Conservation (phyloP, 2,113 vertebrate species). For the Pyrgilauda ruficollis region DNA sequence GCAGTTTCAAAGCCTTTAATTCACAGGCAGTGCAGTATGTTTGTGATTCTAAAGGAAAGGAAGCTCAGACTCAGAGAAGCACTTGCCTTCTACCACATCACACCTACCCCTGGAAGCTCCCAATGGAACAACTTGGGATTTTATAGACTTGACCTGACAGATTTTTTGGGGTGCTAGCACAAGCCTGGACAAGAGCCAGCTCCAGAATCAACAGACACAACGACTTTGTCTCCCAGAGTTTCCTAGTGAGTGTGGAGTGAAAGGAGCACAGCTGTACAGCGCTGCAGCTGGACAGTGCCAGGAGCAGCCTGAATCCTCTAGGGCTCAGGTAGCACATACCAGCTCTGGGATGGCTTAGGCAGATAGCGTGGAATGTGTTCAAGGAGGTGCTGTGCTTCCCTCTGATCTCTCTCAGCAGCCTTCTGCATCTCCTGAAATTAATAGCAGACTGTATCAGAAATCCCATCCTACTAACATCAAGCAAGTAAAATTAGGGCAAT, state of each 20-base stretch:
- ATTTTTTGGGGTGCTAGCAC: background rate
- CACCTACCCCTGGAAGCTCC: background rate
- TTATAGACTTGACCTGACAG: background rate
- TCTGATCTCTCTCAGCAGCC: constrained; percentile 23
- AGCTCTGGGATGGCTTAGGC: background rate
- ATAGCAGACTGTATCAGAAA: background rate
- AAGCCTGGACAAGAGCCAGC: background rate
- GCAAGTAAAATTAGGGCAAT: background rate
- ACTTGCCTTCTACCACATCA: background rate
- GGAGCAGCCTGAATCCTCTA: rapidly evolving
- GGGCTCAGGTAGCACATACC: background rate
- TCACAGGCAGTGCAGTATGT: too few species aligned
- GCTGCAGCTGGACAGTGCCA: background rate
- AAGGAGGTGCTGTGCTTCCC: constrained; percentile 40
- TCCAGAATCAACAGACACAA: background rate
- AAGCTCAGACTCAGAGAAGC: background rate
- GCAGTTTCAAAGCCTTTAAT: background rate
- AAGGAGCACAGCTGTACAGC: background rate
- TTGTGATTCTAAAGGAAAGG: background rate
- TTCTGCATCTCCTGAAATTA: constrained; percentile 63
- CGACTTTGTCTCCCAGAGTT: background rate
- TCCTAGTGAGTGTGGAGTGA: background rate
- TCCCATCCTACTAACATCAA: background rate
- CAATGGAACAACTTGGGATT: background rate
- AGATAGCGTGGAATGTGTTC: constrained; percentile 63